A percentile compares a stretch with the other conserved stretches of the same genome.
Evolutionary conservation across 2,797 vertebrate species (phyloP).

Genomic region (Fundulus diaphanus): DNA sequence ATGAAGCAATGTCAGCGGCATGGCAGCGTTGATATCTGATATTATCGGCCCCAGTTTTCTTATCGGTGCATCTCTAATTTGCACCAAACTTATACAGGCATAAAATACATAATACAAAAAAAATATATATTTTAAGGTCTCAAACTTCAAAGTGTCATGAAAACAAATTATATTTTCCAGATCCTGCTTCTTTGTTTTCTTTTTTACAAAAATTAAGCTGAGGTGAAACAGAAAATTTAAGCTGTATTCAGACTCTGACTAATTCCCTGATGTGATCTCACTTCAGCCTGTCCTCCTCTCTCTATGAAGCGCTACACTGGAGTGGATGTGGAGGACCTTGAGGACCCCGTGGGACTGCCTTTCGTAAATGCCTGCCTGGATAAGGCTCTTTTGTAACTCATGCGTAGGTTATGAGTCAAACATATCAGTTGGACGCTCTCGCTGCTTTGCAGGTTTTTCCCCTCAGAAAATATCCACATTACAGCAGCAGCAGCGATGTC

Average conservation of each 20-base stretch:
- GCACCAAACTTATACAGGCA: not conserved
- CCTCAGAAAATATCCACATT: not conserved
- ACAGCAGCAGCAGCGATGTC: not conserved
- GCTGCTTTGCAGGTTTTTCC: constrained; percentile 19
- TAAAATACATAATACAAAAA: too few species aligned
- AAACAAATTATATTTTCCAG: not conserved
- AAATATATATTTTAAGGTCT: not conserved
- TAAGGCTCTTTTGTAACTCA: constrained; percentile 46
- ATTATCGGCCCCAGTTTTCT: not conserved
- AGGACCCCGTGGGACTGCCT: constrained; percentile 59
- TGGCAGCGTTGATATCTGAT: too few species aligned
- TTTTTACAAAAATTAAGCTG: not conserved
- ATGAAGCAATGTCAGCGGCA: too few species aligned
- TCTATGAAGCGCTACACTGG: constrained; percentile 46
- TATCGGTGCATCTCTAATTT: not conserved
- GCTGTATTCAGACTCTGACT: constrained; percentile 7
- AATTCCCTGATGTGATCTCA: constrained; percentile 19
- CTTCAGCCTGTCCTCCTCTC: not conserved
- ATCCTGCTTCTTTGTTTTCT: not conserved
- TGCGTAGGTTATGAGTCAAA: constrained; percentile 51
- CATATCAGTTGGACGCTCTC: constrained; percentile 26
- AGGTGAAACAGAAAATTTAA: not conserved
- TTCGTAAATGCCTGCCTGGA: constrained; percentile 55
- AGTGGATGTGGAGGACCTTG: constrained; percentile 53
- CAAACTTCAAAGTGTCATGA: not conserved